Evolutionary conservation across 2,888 invertebrate species (phyloP), one percentile per base, ranked within the genome.

Genomic region (Rhagophthalmus giganteus): DNA sequence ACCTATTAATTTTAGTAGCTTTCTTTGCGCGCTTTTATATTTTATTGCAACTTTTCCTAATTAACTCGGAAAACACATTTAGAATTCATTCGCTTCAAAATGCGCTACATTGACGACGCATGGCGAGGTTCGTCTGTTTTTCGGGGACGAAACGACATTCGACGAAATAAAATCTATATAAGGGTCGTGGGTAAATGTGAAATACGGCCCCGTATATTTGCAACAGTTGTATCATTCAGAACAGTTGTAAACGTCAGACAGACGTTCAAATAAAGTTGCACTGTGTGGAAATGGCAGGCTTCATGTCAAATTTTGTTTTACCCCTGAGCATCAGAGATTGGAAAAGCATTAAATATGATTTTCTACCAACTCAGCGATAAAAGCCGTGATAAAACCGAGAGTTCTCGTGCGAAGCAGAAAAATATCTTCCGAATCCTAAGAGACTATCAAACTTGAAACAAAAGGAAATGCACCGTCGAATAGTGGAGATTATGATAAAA

Each of bases 321-420:
- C 31, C 25, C 34, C 45, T 25, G 27, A 46, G 20, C 39, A 39
- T 35, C 31, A 47, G 35, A 46, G 40, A 52, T 52, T 39, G 52
- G 30, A 52, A 46, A 40, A 40, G 34, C 52, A 46, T 52, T 52
- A 52, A 46, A 52, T 46, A 52, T 52, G 46, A 52, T 52, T 46
- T 52, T 52, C 52, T 34, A 46, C 46, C 39, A 52, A 41, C 52
- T 46, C 52, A 52, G 46, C 46, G 52, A 52, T 52, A 52, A 52
- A 52, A 46, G 24, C 30, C 20, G 30, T 35, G 41, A 46, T 52
- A 52, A 52, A 52, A 41, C 25, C 10, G 30, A 39, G 33, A 47
- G 39, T 45, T 45, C n/a, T 47, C 40, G 25, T 35, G 30, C 41
- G 39, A 28, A 33, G 44, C 39, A 28, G 44, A 51, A 42, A 48